Evolutionary conservation across 2,888 invertebrate genomes (phyloP), one percentile per base, ranked within the genome.

Genomic region (Abscondita cerata): DNA sequence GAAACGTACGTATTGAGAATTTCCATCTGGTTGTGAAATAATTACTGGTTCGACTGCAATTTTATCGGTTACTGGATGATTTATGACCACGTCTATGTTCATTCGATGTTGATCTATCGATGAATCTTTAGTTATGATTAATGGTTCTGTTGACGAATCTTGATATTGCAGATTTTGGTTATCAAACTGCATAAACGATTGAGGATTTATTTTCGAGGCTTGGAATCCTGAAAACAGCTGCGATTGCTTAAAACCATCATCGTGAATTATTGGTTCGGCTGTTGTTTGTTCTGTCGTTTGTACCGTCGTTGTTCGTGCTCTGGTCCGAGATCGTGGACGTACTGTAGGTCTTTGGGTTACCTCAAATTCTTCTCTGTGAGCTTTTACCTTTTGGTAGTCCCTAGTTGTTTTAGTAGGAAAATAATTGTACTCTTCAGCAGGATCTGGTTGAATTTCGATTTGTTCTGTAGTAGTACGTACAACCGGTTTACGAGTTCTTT

Each of bases 311-410:
- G 77, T 75, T 18, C 78, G 70, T 5, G 75, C 75, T 65, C 79
- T 73, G 5, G 76, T 75, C 65, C 78, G 75, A 53, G 76, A 77
- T 59, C 77, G 71, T 57, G 75, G 75, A 36, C 74, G 72, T 19
- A 55, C 47, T 11, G 68, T 16, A 40, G 47, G 51, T 62, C 52
- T 67, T 64, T 65, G 66, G 15, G 65, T 34, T 25, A 52, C 34
- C 52, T 67, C 66, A 8, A 62, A 11, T 12, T 51, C 40, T 5
- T 25, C 50, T 31, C 19, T 25, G 9, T 12, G n/a, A 4, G 34
- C 33, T 16, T 11, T 38, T 41, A 31, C 46, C 40, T 16, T 56
- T 33, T 25, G 25, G 25, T 25, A 4, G 25, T 40, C 59, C 56
- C 16, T 40, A 46, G 31, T 56, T 25, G 55, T 58, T 33, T 46